phyloP scores from a whole-genome alignment of 1,140 invertebrate species.

The Pentalonia nigronervosa region DNA sequence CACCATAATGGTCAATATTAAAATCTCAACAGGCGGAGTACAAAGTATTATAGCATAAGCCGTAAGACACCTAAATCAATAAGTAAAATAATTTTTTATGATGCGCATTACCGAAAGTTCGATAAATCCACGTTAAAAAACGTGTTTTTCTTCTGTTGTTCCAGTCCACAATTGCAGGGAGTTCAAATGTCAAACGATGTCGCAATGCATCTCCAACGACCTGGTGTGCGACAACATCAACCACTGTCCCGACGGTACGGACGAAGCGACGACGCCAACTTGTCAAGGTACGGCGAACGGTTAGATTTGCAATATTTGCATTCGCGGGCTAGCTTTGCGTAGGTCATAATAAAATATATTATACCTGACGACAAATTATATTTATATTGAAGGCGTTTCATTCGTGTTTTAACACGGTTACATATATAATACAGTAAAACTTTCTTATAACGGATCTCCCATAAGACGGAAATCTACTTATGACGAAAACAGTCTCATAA shows the following conservation, averaged over 20 bases:
- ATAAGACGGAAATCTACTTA: too few relatives aligned
- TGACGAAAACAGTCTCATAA: too few relatives aligned
- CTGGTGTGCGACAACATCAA: conserved; percentile 88
- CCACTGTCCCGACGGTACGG: conserved; percentile 91
- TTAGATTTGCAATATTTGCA: neutral
- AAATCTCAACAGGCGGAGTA: neutral
- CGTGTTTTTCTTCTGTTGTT: conserved; percentile 63
- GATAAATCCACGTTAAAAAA: conserved; percentile 7
- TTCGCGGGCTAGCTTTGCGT: neutral
- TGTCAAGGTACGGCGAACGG: conserved; percentile 75
- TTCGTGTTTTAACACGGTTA: neutral
- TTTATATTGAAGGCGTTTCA: neutral
- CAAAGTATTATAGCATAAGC: neutral
- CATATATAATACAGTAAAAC: too few relatives aligned
- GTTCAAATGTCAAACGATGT: conserved; percentile 81
- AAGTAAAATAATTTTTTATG: neutral
- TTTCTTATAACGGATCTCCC: too few relatives aligned
- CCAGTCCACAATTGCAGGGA: conserved; percentile 86
- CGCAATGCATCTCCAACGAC: conserved; percentile 89
- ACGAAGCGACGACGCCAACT: conserved; percentile 80
- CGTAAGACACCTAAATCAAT: neutral
- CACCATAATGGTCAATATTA: neutral
- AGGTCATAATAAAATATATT: neutral
- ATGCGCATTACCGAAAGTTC: neutral
- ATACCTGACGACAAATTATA: neutral